Base-by-base conservation (phyloP, 2,113 vertebrate species). In the Vireo altiloquus region DNA sequence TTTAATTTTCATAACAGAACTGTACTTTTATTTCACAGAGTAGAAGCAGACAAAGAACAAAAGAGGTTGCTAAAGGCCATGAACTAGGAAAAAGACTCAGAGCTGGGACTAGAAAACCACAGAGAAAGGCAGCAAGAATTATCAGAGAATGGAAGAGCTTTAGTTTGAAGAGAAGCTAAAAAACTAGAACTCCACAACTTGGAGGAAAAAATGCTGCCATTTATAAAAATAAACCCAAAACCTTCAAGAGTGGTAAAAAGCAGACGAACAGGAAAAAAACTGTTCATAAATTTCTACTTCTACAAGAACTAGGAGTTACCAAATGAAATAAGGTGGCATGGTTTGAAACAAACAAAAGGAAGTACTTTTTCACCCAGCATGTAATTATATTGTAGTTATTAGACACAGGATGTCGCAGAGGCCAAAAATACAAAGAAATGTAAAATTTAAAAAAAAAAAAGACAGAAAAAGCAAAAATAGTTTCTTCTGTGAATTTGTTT, bases 351-450 rank as follows among this genome's bases (percentile, higher is more conserved):
- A 95, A 92, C 74, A 80, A 61, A 95, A 85, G 92, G 92, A 96
- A 92, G 76, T 47, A 59, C 68, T 97, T 90, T 63, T 95, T 95
- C 91, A 95, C 68, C 59, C 80, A 83, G 71, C 42, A 89, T 6
- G 35, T 94, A 95, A 96, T 97, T 70, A 37, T 66, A 92, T 93
- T 94, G 47, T 66, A 74, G 95, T 83, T 95, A 86, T 78, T 77
- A 93, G 80, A 80, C 12, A 47, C 76, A 93, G 92, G 95, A 95
- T 93, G 47, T 65, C 17, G 44, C 65, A 83, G 60, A 78, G 56
- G 56, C 33, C 77, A 94, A 76, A 92, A 90, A 70, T 47, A 71
- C 64, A 85, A 20, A 57, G 14, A 90, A 20, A 88, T 63, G 79
- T 49, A 77, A 37, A 72, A 71, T 71, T 33, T 35, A 65, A 30